Conservation (phyloP, 1,140 invertebrate species). For the Diorhabda sublineata region DNA sequence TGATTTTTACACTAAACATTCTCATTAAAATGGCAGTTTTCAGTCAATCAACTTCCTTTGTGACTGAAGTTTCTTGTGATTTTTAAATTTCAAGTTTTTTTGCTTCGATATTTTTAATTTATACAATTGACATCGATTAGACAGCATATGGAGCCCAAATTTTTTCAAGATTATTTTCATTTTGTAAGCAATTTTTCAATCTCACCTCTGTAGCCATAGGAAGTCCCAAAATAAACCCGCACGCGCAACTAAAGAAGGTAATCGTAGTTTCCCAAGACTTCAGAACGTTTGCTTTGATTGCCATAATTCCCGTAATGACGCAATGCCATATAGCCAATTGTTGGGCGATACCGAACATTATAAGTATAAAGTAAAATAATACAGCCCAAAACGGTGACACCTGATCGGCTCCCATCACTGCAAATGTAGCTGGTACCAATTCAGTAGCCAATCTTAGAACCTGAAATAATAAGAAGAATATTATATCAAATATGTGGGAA, state of each 20-base stretch:
- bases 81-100: too few species aligned
- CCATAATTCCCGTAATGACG: slow-evolving; percentile 75
- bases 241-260: slow-evolving; percentile 78
- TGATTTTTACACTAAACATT: too few species aligned
- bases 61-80: too few species aligned
- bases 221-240: slow-evolving; percentile 79
- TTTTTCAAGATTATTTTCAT: too few species aligned
- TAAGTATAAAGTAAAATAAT: slow-evolving; percentile 79
- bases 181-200: slow-evolving; percentile 21
- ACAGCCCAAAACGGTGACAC: slow-evolving; percentile 82
- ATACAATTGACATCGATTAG: too few species aligned
- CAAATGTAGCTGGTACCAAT: slow-evolving; percentile 76
- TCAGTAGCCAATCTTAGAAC: slow-evolving; percentile 76
- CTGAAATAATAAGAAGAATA: slow-evolving; percentile 47
- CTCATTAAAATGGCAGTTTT: too few species aligned
- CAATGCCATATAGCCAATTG: slow-evolving; percentile 66
- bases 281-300: slow-evolving; percentile 66
- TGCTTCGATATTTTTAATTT: too few species aligned
- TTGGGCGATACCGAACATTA: slow-evolving; percentile 82
- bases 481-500: too few species aligned
- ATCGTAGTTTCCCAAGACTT: slow-evolving; percentile 79
- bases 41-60: too few species aligned
- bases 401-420: slow-evolving; percentile 63
- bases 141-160: too few species aligned
- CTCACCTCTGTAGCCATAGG: slow-evolving; percentile 84